These are phyloP conservation scores for Chamaea fasciata DNA, from an alignment of 2,113 vertebrate genomes.

Conservation along the genomic window DNA sequence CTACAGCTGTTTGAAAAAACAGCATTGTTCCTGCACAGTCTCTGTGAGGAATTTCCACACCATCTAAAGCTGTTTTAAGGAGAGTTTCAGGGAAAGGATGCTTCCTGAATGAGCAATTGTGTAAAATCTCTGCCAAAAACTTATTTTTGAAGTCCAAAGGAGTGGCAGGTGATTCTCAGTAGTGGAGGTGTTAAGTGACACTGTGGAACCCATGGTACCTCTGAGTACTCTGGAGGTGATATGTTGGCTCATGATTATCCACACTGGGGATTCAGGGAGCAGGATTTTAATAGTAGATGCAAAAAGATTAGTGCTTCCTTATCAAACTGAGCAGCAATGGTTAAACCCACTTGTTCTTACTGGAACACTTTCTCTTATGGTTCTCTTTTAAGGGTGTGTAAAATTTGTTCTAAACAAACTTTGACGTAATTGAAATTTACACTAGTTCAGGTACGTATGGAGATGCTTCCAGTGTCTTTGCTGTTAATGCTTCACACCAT, in stretches of 20 bases:
- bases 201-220: not conserved
- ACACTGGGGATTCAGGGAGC: not conserved
- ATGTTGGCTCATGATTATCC: not conserved
- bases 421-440: slow-evolving; percentile 16
- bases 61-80: not conserved
- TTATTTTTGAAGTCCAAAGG: not conserved
- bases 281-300: not conserved
- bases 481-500: slow-evolving; percentile 8
- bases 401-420: slow-evolving; percentile 42
- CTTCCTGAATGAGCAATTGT: not conserved
- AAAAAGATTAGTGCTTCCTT: not conserved
- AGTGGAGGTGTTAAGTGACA: not conserved
- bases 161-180: not conserved
- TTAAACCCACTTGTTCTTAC: slow-evolving; percentile 23
- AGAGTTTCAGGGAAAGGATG: not conserved
- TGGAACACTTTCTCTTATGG: not conserved
- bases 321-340: not conserved
- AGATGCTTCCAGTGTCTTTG: slow-evolving; percentile 11
- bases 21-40: not conserved
- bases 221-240: not conserved
- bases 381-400: slow-evolving; percentile 30
- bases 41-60: not conserved
- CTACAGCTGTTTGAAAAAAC: not conserved
- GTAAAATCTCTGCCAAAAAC: not conserved
- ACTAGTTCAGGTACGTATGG: slow-evolving; percentile 5